A percentile compares a stretch with the other conserved stretches of the same genome.
phyloP scores from a whole-genome alignment of 2,888 invertebrate genomes.

The Drosophila stalkeri region DNA sequence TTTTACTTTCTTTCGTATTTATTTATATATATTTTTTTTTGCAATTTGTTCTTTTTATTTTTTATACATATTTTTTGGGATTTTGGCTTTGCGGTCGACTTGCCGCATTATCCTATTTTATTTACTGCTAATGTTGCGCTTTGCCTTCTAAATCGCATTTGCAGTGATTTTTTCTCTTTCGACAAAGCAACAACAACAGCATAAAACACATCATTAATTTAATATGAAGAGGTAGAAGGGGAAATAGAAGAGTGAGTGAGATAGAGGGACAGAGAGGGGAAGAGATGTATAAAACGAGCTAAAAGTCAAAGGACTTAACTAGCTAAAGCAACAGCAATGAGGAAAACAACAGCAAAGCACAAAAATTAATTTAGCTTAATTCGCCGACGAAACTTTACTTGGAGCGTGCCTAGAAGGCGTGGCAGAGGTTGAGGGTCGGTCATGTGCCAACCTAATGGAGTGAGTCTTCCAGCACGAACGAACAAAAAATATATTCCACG shows the following conservation, averaged over 20 bases:
- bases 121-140: conserved; percentile 81
- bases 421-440: conserved; percentile 30
- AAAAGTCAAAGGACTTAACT: conserved; percentile 69
- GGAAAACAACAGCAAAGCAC: conserved; percentile 63
- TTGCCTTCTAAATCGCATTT: conserved; percentile 77
- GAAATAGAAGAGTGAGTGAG: background rate
- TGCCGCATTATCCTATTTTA: conserved; percentile 78
- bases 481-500: conserved; percentile 8
- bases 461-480: conserved; percentile 33
- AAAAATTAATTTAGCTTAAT: conserved; percentile 82
- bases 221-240: conserved; percentile 54
- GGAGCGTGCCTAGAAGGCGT: conserved; percentile 36
- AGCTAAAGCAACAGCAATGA: conserved; percentile 37
- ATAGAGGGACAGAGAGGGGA: background rate
- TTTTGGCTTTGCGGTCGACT: conserved; percentile 67
- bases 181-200: conserved; percentile 39
- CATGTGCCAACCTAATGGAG: conserved; percentile 52
- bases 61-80: conserved; percentile 17
- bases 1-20: conserved; percentile 16
- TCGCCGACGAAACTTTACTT: conserved; percentile 71
- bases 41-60: conserved; percentile 4
- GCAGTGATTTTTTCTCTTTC: conserved; percentile 67
- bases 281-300: conserved; percentile 40
- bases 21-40: background rate
- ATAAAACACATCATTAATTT: conserved; percentile 82